These are phyloP conservation scores for Drosophila mimetica DNA, from an alignment of 2,888 invertebrate species.

Conservation along the genomic window DNA sequence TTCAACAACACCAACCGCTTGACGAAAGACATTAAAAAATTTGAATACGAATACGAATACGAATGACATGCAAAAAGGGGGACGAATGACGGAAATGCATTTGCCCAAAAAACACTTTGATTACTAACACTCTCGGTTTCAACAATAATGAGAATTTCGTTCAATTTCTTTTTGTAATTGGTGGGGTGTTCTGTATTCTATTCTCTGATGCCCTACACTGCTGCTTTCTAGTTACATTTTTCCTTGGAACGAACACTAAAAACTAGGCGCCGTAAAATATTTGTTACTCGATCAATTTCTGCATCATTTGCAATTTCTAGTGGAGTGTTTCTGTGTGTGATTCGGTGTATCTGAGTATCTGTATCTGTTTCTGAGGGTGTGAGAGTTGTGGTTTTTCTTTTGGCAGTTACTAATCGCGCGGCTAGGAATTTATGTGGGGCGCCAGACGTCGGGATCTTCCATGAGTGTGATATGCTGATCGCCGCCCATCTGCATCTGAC, in stretches of 20 bases:
- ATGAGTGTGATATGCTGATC: conserved; percentile 92
- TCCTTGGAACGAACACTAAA: conserved; percentile 74
- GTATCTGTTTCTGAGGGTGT: conserved; percentile 29
- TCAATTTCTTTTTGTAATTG: conserved; percentile 57
- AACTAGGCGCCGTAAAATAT: conserved; percentile 73
- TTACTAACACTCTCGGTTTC: conserved; percentile 32
- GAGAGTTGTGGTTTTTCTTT: conserved; percentile 36
- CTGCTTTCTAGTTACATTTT: conserved; percentile 28
- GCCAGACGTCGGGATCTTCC: conserved; percentile 97
- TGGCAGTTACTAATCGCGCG: conserved; percentile 64
- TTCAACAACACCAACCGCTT: conserved; percentile 63
- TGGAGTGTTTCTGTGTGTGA: conserved; percentile 21
- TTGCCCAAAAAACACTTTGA: conserved; percentile 56
- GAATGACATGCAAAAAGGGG: conserved; percentile 66
- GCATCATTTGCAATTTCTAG: conserved; percentile 43
- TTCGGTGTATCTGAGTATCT: conserved; percentile 22
- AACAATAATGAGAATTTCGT: conserved; percentile 45
- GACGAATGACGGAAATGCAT: conserved; percentile 59
- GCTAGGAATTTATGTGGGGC: conserved; percentile 90
- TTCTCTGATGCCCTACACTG: conserved; percentile 51
- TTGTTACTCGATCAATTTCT: conserved; percentile 30
- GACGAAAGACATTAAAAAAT: conserved; percentile 59
- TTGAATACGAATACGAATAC: conserved; percentile 50
- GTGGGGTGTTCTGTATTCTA: conserved; percentile 71
- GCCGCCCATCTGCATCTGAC: conserved; percentile 84